Conservation (phyloP, 2,113 vertebrate species). For the Tringa solitaria region DNA sequence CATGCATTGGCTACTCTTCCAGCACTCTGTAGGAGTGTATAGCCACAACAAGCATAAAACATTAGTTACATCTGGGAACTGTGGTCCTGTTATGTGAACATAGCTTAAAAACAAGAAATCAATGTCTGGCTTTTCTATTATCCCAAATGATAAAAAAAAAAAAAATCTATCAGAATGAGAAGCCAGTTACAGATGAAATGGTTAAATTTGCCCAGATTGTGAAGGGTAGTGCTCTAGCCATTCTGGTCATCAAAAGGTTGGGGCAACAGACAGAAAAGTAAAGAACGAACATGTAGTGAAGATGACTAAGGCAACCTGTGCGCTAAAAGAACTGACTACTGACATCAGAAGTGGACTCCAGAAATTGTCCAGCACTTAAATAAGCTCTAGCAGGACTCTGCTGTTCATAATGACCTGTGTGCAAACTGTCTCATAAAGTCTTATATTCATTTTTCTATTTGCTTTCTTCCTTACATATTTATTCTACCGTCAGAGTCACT, state of each 20-base stretch:
- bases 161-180: neutral
- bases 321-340: neutral
- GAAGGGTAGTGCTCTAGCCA: neutral
- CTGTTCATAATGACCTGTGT: neutral
- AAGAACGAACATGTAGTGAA: neutral
- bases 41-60: neutral
- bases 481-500: neutral
- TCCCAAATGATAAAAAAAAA: neutral
- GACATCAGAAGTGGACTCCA: neutral
- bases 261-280: neutral
- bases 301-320: neutral
- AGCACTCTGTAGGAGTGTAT: neutral
- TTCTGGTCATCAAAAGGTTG: neutral
- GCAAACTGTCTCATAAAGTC: neutral
- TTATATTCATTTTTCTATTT: neutral
- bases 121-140: neutral
- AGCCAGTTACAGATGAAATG: neutral
- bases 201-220: neutral
- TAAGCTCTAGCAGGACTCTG: neutral
- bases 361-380: neutral
- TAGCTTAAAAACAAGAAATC: neutral
- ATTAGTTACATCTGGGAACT: neutral
- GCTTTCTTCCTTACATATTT: neutral
- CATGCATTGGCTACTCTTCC: neutral
- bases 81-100: fast-evolving